Evolutionary conservation across 2,888 invertebrate genomes (phyloP), one percentile per base, ranked within the genome.

Genomic region (Chalcis sispes): DNA sequence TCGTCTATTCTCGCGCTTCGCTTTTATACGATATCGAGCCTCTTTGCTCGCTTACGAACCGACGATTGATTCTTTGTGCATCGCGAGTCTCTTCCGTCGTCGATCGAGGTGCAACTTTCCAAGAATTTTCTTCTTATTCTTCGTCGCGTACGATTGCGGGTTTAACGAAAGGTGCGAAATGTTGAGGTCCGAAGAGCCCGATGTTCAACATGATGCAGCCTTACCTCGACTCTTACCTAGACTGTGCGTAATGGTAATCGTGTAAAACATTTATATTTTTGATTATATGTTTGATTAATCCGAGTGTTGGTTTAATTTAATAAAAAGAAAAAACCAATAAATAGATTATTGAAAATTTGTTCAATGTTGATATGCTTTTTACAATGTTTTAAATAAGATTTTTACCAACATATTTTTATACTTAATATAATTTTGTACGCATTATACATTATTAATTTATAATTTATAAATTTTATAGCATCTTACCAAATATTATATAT

Each of bases 171-270:
- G 10, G 23, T 27, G 52, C 67, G 72, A 64, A 40, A 73, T 70
- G 77, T 36, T 65, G 13, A 46, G 29, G 54, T 8, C 25, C 18
- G 48, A 29, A 65, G 48, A 25, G 18, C 52, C 46, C 54, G 5
- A 25, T 59, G 54, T 23, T 15, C 77, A 32, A 64, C 52, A 72
- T 25, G 58, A 77, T 77, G 77, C 77, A 72, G 71, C 75, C 71
- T 1, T 77, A 77, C 62, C 32, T 77, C 48, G 58, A 77, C 46
- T 72, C 71, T 27, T 77, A 77, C 32, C 72, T 67, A 25, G 76
- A 65, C 29, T 72, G 78, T 77, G 62, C 50, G 77, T 73, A 71
- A 15, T 32, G n/a, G 20, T 52, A 36, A n/a, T n/a, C n/a, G n/a
- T n/a, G n/a, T n/a, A n/a, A n/a, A n/a, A n/a, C n/a, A n/a, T n/a